Base-by-base conservation (phyloP, 2,797 vertebrate genomes). In the Alosa sapidissima region DNA sequence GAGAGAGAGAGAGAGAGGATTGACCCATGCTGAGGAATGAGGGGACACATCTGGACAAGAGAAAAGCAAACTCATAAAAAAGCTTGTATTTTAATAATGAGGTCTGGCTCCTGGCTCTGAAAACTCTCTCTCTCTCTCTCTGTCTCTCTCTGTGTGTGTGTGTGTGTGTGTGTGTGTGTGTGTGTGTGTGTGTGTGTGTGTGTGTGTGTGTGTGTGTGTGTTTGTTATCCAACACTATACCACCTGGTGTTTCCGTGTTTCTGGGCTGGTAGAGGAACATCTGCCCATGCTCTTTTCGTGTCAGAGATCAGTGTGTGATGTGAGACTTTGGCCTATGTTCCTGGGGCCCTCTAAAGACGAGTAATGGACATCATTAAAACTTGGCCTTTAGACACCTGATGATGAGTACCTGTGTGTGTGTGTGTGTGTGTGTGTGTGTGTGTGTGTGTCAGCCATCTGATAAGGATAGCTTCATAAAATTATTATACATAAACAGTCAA, bases 131-230 rank as follows among this genome's bases (percentile, higher is more conserved):
- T 41, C 41, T 41, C 13, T 58, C 13, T 58, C 13, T 58, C 13
- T 58, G 54, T 58, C 3, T 58, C 13, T n/a, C n/a, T n/a, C n/a
- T n/a, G n/a, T n/a, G n/a, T n/a, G n/a, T n/a, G n/a, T n/a, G n/a
- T n/a, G n/a, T n/a, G n/a, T n/a, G n/a, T 72, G 62, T 68, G 62
- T 68, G 62, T n/a, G n/a, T n/a, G n/a, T n/a, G n/a, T n/a, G n/a
- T n/a, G n/a, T n/a, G n/a, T n/a, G n/a, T n/a, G n/a, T n/a, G n/a
- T n/a, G n/a, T 72, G 62, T 68, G 62, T 68, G 62, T 65, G 62
- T 65, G 62, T 65, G 62, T 68, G 62, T 68, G 62, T 72, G 65
- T 72, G 65, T 72, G 65, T 72, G 28, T 72, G 65, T 72, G 65
- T 72, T 2, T 72, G 28, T 72, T 24, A 62, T 24, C 7, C 60